phyloP scores from a whole-genome alignment of 2,888 invertebrate genomes.

The Andrena camellia region DNA sequence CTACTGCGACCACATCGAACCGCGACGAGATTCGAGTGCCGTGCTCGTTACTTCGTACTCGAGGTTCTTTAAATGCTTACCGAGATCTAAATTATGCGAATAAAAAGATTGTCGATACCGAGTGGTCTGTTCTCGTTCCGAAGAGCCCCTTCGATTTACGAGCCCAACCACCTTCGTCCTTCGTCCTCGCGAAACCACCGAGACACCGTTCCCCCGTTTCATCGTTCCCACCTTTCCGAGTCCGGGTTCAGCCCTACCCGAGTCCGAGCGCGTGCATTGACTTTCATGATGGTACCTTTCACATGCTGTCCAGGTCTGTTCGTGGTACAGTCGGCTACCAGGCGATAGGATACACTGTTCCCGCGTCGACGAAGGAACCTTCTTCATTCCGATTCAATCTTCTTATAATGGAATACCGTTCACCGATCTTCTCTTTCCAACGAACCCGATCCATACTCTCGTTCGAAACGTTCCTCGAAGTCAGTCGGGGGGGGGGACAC shows the following conservation, averaged over 20 bases:
- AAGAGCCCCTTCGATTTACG: conserved; percentile 70
- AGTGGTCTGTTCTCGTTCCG: conserved; percentile 74
- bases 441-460: conserved; percentile 6
- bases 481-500: not conserved
- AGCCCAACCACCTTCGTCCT: conserved; percentile 69
- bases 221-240: not conserved
- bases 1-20: conserved; percentile 62
- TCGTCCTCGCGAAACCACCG: conserved; percentile 33
- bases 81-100: conserved; percentile 76
- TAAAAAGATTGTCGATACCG: conserved; percentile 82
- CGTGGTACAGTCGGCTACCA: not conserved
- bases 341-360: conserved; percentile 33
- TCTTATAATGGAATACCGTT: conserved; percentile 41
- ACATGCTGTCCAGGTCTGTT: not conserved
- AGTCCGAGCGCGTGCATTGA: conserved; percentile 8
- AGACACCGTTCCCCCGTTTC: conserved; percentile 14
- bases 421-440: not conserved
- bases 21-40: conserved; percentile 60
- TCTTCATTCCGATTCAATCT: conserved; percentile 39
- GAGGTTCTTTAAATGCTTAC: conserved; percentile 69
- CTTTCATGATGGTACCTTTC: conserved; percentile 17
- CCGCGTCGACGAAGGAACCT: conserved; percentile 32
- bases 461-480: conserved; percentile 14
- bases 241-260: conserved; percentile 21
- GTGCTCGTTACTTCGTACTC: conserved; percentile 47